Conservation (phyloP, 53 echinoderm and acorn worm species). For the Hippasteria phrygiana region DNA sequence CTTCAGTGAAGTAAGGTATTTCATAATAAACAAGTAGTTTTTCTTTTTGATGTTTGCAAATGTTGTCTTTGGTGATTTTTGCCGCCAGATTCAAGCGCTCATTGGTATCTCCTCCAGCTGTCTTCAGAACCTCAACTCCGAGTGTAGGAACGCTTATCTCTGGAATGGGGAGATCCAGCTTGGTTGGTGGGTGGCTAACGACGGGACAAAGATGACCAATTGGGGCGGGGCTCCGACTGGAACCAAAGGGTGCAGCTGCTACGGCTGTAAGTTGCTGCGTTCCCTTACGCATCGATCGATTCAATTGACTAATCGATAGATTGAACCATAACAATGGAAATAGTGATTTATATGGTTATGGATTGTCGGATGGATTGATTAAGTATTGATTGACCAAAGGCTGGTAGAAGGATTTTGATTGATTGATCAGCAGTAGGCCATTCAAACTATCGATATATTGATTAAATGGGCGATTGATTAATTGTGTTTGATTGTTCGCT, state of each 20-base stretch:
- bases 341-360: no score
- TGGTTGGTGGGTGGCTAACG: constrained; percentile 61
- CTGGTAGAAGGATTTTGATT: no score
- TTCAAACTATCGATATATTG: no score
- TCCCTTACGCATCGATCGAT: no score
- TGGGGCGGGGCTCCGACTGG: constrained; percentile 65
- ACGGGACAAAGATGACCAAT: constrained; percentile 67
- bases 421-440: no score
- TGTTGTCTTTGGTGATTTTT: background rate
- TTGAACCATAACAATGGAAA: no score
- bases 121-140: constrained; percentile 47
- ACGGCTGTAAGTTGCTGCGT: background rate
- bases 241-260: constrained; percentile 53
- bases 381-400: no score
- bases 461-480: no score
- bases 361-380: no score
- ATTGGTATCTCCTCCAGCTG: constrained; percentile 15
- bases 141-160: constrained; percentile 51
- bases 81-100: background rate
- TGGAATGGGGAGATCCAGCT: constrained; percentile 58
- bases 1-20: background rate
- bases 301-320: no score
- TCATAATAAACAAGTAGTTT: background rate
- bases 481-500: no score
- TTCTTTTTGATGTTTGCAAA: background rate